Percentiles rank a stretch among this genome's conserved stretches.
phyloP scores from a whole-genome alignment of 2,797 vertebrate species.

The Cossypha dichroa region DNA sequence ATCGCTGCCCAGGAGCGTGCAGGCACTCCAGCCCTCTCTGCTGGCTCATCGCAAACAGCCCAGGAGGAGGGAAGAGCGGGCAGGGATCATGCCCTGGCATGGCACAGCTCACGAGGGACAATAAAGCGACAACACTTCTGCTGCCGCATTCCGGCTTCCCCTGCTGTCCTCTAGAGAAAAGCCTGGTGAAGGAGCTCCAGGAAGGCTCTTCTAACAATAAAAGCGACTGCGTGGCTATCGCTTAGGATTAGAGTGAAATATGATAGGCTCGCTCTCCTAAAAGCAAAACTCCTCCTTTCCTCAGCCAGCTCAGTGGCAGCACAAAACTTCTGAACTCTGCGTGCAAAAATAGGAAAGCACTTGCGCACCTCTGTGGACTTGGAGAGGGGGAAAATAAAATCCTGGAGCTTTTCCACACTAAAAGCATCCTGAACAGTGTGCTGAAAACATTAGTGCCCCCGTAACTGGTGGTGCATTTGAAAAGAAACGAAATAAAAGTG shows the following conservation, averaged over 20 bases:
- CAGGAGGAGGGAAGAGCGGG: background rate
- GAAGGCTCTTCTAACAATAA: conserved; percentile 76
- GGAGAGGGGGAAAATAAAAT: background rate
- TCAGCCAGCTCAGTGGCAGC: conserved; percentile 34
- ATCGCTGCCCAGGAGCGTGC: conserved; percentile 10
- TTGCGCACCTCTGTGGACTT: background rate
- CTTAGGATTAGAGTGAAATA: conserved; percentile 85
- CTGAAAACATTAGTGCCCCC: background rate
- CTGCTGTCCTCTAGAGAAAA: background rate
- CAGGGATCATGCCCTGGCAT: background rate
- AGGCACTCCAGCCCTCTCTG: background rate
- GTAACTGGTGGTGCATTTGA: background rate
- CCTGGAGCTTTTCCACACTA: background rate
- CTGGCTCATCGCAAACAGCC: background rate
- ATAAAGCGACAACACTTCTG: background rate
- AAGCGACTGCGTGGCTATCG: conserved; percentile 69
- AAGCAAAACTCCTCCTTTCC: conserved; percentile 74
- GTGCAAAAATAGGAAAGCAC: background rate
- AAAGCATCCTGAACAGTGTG: background rate
- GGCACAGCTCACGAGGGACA: background rate
- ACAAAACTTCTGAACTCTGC: conserved; percentile 72
- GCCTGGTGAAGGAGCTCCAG: conserved; percentile 41
- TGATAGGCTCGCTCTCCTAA: conserved; percentile 77
- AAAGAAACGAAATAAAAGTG: background rate
- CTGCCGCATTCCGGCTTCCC: background rate